Evolutionary conservation across 2,113 vertebrate species (phyloP).

Genomic region (Origma solitaria): DNA sequence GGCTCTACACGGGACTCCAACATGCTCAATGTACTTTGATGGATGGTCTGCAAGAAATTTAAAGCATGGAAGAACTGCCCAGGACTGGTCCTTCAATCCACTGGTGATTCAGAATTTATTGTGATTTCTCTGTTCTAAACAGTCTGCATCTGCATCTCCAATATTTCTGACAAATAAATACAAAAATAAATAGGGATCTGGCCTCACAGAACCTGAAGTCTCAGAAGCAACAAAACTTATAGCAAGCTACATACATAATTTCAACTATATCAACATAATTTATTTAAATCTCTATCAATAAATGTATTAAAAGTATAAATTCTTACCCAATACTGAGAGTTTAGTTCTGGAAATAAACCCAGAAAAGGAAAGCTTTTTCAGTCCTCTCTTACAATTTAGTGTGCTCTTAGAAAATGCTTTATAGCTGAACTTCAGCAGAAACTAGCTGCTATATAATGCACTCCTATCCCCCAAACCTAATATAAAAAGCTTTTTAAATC

Average conservation of each 20-base stretch:
- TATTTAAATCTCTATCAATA: slow-evolving; percentile 65
- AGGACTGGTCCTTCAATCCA: background rate
- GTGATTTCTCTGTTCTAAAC: slow-evolving; percentile 10
- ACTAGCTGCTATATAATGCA: slow-evolving; percentile 50
- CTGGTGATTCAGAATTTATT: background rate
- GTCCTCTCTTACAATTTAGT: slow-evolving; percentile 37
- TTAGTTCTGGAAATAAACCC: slow-evolving; percentile 51
- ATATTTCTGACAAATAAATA: slow-evolving; percentile 70
- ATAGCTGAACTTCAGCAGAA: slow-evolving; percentile 52
- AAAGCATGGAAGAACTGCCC: slow-evolving; percentile 45
- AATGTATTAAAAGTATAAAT: slow-evolving; percentile 66
- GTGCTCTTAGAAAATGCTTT: slow-evolving; percentile 53
- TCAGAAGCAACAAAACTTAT: slow-evolving; percentile 46
- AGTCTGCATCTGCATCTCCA: background rate
- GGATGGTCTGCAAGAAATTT: slow-evolving; percentile 26
- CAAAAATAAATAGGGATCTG: slow-evolving; percentile 72
- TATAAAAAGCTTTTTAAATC: slow-evolving; percentile 63
- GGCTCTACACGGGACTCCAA: slow-evolving; percentile 26
- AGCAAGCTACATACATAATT: slow-evolving; percentile 59
- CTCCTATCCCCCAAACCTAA: slow-evolving; percentile 46
- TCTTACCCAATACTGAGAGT: slow-evolving; percentile 57
- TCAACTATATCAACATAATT: slow-evolving; percentile 63
- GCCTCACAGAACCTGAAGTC: slow-evolving; percentile 55
- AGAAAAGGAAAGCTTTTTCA: slow-evolving; percentile 51
- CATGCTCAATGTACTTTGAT: slow-evolving; percentile 22